Evolutionary conservation across 1,140 invertebrate genomes (phyloP).

Genomic region (Pseudoatta argentina): DNA sequence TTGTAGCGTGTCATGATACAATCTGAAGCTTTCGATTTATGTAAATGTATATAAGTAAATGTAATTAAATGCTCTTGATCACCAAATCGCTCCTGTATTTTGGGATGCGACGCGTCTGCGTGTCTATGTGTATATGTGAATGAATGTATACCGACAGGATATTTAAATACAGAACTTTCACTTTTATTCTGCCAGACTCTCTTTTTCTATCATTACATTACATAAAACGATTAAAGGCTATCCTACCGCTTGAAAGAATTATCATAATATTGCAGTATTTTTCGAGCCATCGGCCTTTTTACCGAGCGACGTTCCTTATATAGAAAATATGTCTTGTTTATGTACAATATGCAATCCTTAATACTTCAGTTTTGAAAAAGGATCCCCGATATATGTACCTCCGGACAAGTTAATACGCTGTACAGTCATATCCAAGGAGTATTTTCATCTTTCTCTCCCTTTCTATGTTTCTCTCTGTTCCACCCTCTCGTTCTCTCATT

Average conservation of each 20-base stretch:
- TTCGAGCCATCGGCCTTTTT: slow-evolving; percentile 83
- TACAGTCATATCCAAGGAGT: slow-evolving; percentile 85
- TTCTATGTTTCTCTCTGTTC: slow-evolving; percentile 62
- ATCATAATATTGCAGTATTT: slow-evolving; percentile 87
- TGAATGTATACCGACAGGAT: slow-evolving; percentile 62
- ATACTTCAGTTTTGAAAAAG: slow-evolving; percentile 84
- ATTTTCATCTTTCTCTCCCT: slow-evolving; percentile 68
- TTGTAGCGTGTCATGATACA: background rate
- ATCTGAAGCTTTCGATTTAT: background rate
- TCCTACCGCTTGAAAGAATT: slow-evolving; percentile 87
- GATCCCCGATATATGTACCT: slow-evolving; percentile 84
- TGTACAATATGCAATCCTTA: slow-evolving; percentile 86
- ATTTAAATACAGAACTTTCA: slow-evolving; percentile 86
- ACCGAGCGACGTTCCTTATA: slow-evolving; percentile 85
- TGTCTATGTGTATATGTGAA: slow-evolving; percentile 43
- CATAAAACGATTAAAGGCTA: slow-evolving; percentile 87
- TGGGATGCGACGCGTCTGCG: background rate
- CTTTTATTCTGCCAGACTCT: slow-evolving; percentile 86
- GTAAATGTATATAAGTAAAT: slow-evolving; percentile 9
- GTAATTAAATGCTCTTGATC: slow-evolving; percentile 36
- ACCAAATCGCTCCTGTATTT: background rate
- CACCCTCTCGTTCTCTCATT: slow-evolving; percentile 8
- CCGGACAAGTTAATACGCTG: slow-evolving; percentile 84
- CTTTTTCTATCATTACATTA: slow-evolving; percentile 86
- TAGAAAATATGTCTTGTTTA: slow-evolving; percentile 87